Percentiles rank a stretch among this genome's conserved stretches.
phyloP scores from a whole-genome alignment of 1,140 invertebrate genomes.

The Harpegnathos saltator region DNA sequence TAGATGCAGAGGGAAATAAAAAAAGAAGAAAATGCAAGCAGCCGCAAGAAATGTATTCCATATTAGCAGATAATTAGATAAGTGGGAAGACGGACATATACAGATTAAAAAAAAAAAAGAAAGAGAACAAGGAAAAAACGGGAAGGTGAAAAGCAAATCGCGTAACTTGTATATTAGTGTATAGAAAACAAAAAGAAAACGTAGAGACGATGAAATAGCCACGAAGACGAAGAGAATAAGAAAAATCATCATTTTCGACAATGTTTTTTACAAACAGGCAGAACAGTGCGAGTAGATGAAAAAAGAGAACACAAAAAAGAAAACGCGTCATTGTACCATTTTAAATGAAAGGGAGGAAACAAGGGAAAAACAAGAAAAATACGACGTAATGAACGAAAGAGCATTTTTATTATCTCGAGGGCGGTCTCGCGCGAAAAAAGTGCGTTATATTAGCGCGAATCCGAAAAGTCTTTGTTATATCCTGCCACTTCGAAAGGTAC shows the following conservation, averaged over 20 bases:
- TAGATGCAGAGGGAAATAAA: slow-evolving; percentile 71
- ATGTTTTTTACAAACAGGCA: slow-evolving; percentile 85
- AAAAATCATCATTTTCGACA: slow-evolving; percentile 85
- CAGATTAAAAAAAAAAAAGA: slow-evolving; percentile 70
- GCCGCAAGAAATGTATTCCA: slow-evolving; percentile 79
- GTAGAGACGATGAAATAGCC: slow-evolving; percentile 85
- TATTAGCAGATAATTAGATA: slow-evolving; percentile 81
- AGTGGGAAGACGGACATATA: slow-evolving; percentile 82
- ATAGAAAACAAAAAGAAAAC: slow-evolving; percentile 78
- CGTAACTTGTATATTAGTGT: slow-evolving; percentile 87
- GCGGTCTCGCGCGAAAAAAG: too few relatives aligned
- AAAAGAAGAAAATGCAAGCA: slow-evolving; percentile 55
- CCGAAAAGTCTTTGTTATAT: slow-evolving; percentile 47
- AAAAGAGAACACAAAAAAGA: slow-evolving; percentile 71
- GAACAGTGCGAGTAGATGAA: slow-evolving; percentile 83
- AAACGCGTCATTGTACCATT: slow-evolving; percentile 68
- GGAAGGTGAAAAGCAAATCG: slow-evolving; percentile 74
- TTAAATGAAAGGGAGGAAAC: slow-evolving; percentile 60
- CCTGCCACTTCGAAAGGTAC: slow-evolving; percentile 51
- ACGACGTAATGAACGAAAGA: slow-evolving; percentile 40
- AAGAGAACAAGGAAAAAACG: slow-evolving; percentile 44
- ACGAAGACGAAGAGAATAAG: slow-evolving; percentile 70
- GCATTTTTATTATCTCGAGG: slow-evolving; percentile 53
- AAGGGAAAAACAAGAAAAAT: slow-evolving; percentile 56
- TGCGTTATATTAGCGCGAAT: slow-evolving; percentile 37